These are phyloP conservation scores for Alectura lathami DNA, from an alignment of 2,113 vertebrate species.

Conservation along the genomic window DNA sequence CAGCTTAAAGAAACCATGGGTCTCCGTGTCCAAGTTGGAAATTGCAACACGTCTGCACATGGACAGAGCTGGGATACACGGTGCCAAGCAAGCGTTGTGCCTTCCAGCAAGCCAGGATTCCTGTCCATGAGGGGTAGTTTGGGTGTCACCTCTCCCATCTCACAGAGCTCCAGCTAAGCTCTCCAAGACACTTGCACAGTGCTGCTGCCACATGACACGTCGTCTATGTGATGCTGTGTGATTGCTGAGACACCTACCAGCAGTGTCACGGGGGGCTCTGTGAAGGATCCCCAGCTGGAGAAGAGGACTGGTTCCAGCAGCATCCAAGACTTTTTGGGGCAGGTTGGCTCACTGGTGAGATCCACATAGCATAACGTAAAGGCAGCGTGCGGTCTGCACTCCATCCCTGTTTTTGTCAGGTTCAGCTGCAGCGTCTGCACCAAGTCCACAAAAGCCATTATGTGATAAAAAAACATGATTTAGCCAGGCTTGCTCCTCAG, in stretches of 20 bases:
- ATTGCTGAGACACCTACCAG: not conserved
- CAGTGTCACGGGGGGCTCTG: not conserved
- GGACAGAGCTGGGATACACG: not conserved
- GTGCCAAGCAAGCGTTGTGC: not conserved
- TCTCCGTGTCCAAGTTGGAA: not conserved
- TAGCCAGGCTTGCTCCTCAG: not conserved
- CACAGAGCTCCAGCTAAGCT: not conserved
- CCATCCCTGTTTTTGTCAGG: not conserved
- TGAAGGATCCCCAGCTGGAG: not conserved
- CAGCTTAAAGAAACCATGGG: not conserved
- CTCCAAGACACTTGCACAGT: not conserved
- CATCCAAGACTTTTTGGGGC: not conserved
- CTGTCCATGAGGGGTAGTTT: not conserved
- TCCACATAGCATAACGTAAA: not conserved
- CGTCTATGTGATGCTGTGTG: not conserved
- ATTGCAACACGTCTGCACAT: rapidly evolving
- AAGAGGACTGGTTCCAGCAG: not conserved
- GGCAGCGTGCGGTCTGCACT: not conserved
- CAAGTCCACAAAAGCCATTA: not conserved
- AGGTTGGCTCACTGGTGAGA: not conserved
- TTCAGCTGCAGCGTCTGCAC: not conserved
- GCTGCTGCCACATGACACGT: rapidly evolving
- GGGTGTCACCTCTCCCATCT: not conserved
- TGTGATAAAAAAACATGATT: not conserved
- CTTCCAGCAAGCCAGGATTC: not conserved